Percentiles rank a stretch among this genome's conserved stretches.
These are phyloP conservation scores for Prolemur simus DNA, from an alignment of 2,113 vertebrate species.

Conservation along the genomic window DNA sequence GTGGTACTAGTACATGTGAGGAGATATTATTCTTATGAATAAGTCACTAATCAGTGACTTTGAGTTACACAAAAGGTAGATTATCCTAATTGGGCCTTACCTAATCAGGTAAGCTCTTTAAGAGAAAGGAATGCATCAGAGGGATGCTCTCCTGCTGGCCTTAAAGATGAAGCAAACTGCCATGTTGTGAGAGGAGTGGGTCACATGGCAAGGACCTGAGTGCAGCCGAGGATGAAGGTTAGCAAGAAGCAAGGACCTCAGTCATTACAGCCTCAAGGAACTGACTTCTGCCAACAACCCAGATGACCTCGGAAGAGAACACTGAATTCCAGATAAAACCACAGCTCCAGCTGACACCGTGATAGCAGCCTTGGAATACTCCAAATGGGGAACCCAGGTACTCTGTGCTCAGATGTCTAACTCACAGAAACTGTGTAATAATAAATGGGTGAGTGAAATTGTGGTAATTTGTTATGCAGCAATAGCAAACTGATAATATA, in stretches of 20 bases:
- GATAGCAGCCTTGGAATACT: background rate
- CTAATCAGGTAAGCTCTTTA: background rate
- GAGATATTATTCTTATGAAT: background rate
- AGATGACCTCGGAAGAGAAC: background rate
- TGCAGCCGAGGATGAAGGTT: background rate
- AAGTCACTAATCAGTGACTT: conserved; percentile 11
- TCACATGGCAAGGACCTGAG: background rate
- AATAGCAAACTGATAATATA: background rate
- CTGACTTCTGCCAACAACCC: background rate
- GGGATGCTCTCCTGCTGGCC: background rate
- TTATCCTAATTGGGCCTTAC: background rate
- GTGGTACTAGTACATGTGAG: background rate
- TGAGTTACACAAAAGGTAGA: background rate
- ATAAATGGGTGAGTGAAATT: background rate
- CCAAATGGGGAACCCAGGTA: background rate
- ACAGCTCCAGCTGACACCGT: background rate
- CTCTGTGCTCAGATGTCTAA: background rate
- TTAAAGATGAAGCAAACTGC: background rate
- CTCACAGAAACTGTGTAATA: background rate
- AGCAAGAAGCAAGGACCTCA: background rate
- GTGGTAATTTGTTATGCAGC: background rate
- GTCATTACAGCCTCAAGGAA: background rate
- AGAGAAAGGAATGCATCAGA: background rate
- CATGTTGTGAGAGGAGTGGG: background rate
- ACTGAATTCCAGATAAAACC: background rate